A percentile compares a stretch with the other conserved stretches of the same genome.
Conservation (phyloP, 2,888 invertebrate species). For the Adelognathus sp. region DNA sequence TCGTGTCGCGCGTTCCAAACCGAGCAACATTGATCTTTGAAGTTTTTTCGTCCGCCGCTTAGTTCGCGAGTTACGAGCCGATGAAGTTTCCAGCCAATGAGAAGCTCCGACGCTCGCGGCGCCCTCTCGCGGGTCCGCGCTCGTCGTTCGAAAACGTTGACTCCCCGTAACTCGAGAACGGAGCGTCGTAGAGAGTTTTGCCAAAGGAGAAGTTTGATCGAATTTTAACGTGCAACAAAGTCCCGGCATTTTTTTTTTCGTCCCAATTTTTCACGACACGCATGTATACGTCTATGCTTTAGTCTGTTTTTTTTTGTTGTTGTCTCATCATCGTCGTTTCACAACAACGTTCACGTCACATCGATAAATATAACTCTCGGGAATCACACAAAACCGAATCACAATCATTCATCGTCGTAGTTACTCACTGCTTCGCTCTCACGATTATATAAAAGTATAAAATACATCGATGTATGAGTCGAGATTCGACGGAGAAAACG, state of each 20-base stretch:
- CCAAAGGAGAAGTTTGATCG: not conserved
- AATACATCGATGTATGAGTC: slow-evolving; percentile 73
- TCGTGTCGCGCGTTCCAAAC: slow-evolving; percentile 10
- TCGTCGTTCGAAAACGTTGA: not conserved
- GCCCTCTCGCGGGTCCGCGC: not conserved
- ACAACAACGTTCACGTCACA: slow-evolving; percentile 72
- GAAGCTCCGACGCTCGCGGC: not conserved
- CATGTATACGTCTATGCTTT: slow-evolving; percentile 55
- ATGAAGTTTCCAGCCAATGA: not conserved
- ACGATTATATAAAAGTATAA: slow-evolving; percentile 80
- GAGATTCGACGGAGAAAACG: slow-evolving; percentile 39
- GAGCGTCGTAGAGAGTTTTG: not conserved
- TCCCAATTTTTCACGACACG: slow-evolving; percentile 20
- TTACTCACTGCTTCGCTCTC: slow-evolving; percentile 66
- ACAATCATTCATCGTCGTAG: slow-evolving; percentile 68
- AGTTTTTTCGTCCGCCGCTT: not conserved
- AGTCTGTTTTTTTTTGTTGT: slow-evolving; percentile 23
- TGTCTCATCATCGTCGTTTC: slow-evolving; percentile 38
- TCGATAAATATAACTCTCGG: slow-evolving; percentile 73
- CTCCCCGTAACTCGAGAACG: not conserved
- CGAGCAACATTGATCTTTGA: not conserved
- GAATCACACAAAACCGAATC: slow-evolving; percentile 67
- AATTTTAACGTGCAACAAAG: not conserved
- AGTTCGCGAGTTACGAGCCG: not conserved
- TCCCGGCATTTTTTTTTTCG: not conserved